A percentile compares a stretch with the other conserved stretches of the same genome.
These are phyloP conservation scores for Lysandra coridon DNA, from an alignment of 2,888 invertebrate genomes.

Conservation along the genomic window DNA sequence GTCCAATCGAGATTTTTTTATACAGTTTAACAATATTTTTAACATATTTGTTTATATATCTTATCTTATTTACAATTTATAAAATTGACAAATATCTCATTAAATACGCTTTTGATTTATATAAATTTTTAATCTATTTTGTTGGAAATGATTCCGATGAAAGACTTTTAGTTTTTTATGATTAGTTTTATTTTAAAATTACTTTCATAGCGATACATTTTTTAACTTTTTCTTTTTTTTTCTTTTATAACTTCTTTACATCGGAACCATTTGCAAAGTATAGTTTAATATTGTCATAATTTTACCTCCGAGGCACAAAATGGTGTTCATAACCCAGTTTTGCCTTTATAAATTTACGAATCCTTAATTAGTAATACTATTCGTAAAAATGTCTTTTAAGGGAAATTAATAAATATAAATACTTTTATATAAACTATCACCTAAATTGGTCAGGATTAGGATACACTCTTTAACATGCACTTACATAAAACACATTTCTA, in stretches of 20 bases:
- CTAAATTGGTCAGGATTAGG: constrained; percentile 78
- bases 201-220: constrained; percentile 15
- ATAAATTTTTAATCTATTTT: constrained; percentile 45
- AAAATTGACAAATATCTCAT: constrained; percentile 70
- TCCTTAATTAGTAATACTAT: constrained; percentile 80
- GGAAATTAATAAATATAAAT: constrained; percentile 77
- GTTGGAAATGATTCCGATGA: constrained; percentile 28
- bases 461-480: constrained; percentile 63
- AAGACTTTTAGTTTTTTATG: background rate
- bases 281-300: constrained; percentile 67
- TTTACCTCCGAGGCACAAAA: constrained; percentile 68
- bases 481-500: constrained; percentile 42
- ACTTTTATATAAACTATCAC: constrained; percentile 66
- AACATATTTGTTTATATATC: constrained; percentile 65
- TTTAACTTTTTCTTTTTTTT: constrained; percentile 32
- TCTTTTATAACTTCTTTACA: constrained; percentile 30
- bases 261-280: constrained; percentile 42
- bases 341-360: constrained; percentile 71
- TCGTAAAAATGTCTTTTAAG: constrained; percentile 80
- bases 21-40: constrained; percentile 65
- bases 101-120: constrained; percentile 57
- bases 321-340: constrained; percentile 75
- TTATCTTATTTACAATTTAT: constrained; percentile 77
- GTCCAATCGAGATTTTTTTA: constrained; percentile 54
- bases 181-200: constrained; percentile 26